A percentile compares a stretch with the other conserved stretches of the same genome.
These are phyloP conservation scores for Sardinella longiceps DNA, from an alignment of 2,797 vertebrate species.

Conservation along the genomic window DNA sequence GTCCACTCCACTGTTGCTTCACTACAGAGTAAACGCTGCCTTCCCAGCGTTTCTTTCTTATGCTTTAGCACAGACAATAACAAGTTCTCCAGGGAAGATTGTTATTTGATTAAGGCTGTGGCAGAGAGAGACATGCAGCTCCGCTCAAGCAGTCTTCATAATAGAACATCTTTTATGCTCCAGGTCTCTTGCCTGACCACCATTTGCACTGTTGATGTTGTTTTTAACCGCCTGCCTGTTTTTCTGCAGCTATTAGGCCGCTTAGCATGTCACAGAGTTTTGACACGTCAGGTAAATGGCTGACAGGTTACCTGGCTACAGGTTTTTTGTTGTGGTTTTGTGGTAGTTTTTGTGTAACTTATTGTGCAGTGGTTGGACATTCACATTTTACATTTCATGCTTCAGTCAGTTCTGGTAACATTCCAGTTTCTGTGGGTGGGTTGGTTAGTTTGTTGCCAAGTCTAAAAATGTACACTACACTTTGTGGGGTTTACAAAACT, in stretches of 20 bases:
- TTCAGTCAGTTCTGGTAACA: constrained; percentile 59
- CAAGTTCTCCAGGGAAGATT: constrained; percentile 7
- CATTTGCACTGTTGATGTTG: constrained; percentile 12
- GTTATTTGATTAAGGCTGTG: neutral
- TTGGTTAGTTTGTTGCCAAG: neutral
- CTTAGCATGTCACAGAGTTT: constrained; percentile 99
- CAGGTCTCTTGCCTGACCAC: neutral
- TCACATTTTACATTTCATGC: constrained; percentile 71
- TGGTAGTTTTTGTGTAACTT: constrained; percentile 65
- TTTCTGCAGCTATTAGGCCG: constrained; percentile 91
- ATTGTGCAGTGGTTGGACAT: constrained; percentile 29
- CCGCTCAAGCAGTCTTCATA: neutral
- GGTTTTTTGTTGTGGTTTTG: constrained; percentile 57
- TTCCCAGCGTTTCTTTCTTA: neutral
- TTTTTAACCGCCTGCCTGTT: constrained; percentile 70
- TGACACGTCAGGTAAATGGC: constrained; percentile 96
- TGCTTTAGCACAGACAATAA: neutral
- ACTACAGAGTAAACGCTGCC: neutral
- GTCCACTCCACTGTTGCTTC: neutral
- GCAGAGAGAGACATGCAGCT: neutral
- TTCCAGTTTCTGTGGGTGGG: neutral
- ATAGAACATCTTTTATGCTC: neutral
- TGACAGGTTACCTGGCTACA: constrained; percentile 73
- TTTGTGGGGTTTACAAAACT: neutral
- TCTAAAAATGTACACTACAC: neutral